phyloP scores from a whole-genome alignment of 2,888 invertebrate genomes.

The Anorthoa munda region DNA sequence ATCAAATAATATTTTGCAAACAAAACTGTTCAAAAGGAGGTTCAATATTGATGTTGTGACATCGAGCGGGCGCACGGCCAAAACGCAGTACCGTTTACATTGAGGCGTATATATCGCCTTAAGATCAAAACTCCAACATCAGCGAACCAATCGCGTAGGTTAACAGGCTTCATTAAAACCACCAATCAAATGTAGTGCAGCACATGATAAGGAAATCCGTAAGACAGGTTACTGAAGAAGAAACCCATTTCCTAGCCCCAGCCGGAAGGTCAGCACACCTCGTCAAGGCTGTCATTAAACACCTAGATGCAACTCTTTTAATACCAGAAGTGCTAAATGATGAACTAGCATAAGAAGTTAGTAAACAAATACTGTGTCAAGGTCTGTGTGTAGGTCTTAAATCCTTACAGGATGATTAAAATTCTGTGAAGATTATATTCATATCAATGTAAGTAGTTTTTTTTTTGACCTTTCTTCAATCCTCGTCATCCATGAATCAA shows the following conservation, averaged over 20 bases:
- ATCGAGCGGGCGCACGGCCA: no score
- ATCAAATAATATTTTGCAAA: no score
- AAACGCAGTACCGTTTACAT: no score
- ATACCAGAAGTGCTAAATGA: constrained; percentile 56
- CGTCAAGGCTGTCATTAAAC: constrained; percentile 46
- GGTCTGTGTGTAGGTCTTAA: constrained; percentile 17
- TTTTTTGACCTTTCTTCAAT: not conserved
- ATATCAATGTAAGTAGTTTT: not conserved
- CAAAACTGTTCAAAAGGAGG: no score
- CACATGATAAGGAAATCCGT: constrained; percentile 53
- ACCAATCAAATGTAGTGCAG: not conserved
- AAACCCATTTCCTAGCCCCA: constrained; percentile 53
- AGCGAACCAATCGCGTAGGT: not conserved
- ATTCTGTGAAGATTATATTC: not conserved
- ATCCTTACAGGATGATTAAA: not conserved
- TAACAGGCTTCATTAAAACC: not conserved
- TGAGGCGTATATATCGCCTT: no score
- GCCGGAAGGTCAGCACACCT: constrained; percentile 48
- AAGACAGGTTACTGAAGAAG: constrained; percentile 41
- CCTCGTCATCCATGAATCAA: not conserved
- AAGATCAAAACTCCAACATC: no score
- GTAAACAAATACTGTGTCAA: constrained; percentile 21
- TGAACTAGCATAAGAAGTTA: constrained; percentile 39
- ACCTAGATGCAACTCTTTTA: constrained; percentile 54
- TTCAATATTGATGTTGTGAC: no score